These are phyloP conservation scores for Apteryx mantelli DNA, from an alignment of 2,113 vertebrate genomes.

Conservation along the genomic window DNA sequence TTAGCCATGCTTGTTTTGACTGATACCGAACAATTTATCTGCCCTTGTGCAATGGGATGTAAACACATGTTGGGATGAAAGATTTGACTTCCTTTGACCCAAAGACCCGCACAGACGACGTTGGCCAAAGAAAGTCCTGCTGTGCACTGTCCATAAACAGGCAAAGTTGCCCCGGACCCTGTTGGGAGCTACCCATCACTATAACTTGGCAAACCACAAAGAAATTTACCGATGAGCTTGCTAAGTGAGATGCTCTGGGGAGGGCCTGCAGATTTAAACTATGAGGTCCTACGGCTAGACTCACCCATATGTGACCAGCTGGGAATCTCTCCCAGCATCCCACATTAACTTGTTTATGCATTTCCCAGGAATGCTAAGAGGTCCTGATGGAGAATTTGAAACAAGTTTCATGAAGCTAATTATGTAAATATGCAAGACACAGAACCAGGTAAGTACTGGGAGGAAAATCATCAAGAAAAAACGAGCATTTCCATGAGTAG, in stretches of 20 bases:
- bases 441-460: background rate
- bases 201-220: background rate
- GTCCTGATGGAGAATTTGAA: background rate
- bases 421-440: background rate
- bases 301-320: background rate
- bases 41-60: background rate
- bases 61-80: background rate
- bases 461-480: background rate
- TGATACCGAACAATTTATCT: background rate
- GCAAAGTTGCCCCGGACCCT: background rate
- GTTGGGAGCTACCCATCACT: background rate
- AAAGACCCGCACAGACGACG: fast-evolving
- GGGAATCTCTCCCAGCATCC: background rate
- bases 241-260: background rate
- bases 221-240: background rate
- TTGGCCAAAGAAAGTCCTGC: background rate
- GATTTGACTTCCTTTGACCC: background rate
- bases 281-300: background rate
- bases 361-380: background rate
- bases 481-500: background rate
- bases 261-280: background rate
- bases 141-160: background rate
- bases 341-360: background rate
- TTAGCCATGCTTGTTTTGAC: background rate
- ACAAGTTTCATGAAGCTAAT: background rate